Conservation (phyloP, 2,797 vertebrate species). For the Cryptoblepharus egeriae region DNA sequence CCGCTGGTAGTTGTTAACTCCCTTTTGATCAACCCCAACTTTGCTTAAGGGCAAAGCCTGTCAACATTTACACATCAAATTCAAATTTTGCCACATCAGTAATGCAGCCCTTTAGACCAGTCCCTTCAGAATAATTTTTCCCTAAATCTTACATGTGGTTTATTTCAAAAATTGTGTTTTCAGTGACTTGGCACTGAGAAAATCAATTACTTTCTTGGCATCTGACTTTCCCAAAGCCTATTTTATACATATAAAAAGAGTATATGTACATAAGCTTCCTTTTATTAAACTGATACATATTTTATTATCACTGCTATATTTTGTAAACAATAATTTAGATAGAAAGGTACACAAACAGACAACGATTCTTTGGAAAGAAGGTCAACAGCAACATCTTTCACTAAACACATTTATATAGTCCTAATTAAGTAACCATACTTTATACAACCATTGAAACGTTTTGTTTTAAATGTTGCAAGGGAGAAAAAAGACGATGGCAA, state of each 20-base stretch:
- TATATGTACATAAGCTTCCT: background rate
- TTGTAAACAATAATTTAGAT: background rate
- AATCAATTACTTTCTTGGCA: slow-evolving; percentile 8
- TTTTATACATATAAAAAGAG: background rate
- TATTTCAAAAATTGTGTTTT: slow-evolving; percentile 3
- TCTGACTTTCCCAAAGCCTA: slow-evolving; percentile 7
- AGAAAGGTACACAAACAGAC: background rate
- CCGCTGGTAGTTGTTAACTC: background rate
- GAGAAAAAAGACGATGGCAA: background rate
- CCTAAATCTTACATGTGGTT: background rate
- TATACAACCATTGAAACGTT: background rate
- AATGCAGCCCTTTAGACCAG: background rate
- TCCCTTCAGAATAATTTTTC: background rate
- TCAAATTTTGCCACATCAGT: background rate
- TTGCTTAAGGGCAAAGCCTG: background rate
- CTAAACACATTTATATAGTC: background rate
- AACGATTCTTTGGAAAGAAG: background rate
- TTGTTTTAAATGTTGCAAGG: background rate
- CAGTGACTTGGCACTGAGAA: background rate
- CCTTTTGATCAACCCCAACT: background rate
- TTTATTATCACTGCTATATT: background rate
- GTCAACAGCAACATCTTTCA: background rate
- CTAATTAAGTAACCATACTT: background rate
- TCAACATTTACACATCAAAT: too few relatives aligned
- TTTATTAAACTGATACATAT: background rate